Percentiles rank a stretch among this genome's conserved stretches.
Conservation (phyloP, 2,888 invertebrate species). For the Rhabditophanes sp. region DNA sequence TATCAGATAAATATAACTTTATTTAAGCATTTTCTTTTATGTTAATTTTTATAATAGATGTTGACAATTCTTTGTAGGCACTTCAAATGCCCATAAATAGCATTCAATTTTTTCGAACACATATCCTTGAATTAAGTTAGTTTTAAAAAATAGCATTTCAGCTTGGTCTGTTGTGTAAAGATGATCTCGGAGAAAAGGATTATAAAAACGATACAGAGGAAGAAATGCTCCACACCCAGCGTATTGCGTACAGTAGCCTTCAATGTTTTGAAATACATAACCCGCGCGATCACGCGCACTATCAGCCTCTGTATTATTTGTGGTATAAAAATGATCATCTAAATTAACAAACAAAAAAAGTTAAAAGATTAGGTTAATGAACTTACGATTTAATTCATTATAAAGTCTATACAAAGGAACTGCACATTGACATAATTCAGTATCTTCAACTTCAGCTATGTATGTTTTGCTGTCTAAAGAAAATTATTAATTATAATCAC, state of each 20-base stretch:
- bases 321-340: conserved; percentile 24
- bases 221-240: conserved; percentile 26
- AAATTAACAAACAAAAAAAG: conserved; percentile 5
- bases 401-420: conserved; percentile 17
- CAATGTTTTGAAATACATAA: conserved; percentile 18
- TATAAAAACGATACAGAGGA: conserved; percentile 22
- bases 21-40: no score
- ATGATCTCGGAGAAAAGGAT: no score
- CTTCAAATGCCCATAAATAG: no score
- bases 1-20: no score
- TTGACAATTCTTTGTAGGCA: no score
- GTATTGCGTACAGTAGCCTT: conserved; percentile 23
- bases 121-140: no score
- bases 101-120: no score
- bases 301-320: conserved; percentile 15
- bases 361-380: not conserved
- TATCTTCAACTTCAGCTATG: conserved; percentile 2
- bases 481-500: no score
- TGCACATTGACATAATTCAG: conserved; percentile 17
- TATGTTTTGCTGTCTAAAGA: no score
- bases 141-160: no score
- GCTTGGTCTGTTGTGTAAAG: no score
- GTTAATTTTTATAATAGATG: no score
- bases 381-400: conserved; percentile 15
- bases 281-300: conserved; percentile 12